Percentiles rank a stretch among this genome's conserved stretches.
phyloP scores from a whole-genome alignment of 2,888 invertebrate genomes.

The Cyclophora punctaria region DNA sequence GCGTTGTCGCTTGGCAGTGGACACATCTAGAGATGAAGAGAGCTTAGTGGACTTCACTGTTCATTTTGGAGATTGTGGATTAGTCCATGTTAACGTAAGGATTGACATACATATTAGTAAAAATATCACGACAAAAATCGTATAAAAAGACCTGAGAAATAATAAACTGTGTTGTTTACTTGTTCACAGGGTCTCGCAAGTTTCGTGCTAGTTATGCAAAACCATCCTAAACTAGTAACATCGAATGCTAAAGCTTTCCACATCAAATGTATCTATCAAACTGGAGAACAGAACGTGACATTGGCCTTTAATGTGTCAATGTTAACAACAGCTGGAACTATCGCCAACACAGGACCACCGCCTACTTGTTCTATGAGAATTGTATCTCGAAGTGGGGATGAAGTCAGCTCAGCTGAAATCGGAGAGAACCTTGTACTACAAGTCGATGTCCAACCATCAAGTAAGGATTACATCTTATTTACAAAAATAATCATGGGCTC shows the following conservation, averaged over 20 bases:
- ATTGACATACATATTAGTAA: constrained; percentile 13
- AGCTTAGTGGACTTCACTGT: constrained; percentile 88
- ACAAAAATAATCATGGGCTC: too few species aligned
- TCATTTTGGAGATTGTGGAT: constrained; percentile 91
- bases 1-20: constrained; percentile 87
- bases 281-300: constrained; percentile 93
- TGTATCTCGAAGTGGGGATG: constrained; percentile 88
- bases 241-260: constrained; percentile 97
- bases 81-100: constrained; percentile 91
- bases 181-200: constrained; percentile 86
- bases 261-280: constrained; percentile 95
- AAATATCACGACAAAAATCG: not conserved
- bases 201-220: constrained; percentile 95
- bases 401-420: constrained; percentile 93
- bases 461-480: constrained; percentile 48
- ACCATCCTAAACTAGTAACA: constrained; percentile 96
- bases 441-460: constrained; percentile 87
- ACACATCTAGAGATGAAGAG: constrained; percentile 81
- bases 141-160: not conserved
- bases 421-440: constrained; percentile 91
- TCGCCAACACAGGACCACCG: constrained; percentile 95
- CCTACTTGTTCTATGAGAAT: constrained; percentile 95
- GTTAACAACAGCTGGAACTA: constrained; percentile 95
- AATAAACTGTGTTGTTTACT: not conserved
- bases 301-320: constrained; percentile 96